phyloP scores from a whole-genome alignment of 2,797 vertebrate genomes.

The Phrynocephalus guinanensis region DNA sequence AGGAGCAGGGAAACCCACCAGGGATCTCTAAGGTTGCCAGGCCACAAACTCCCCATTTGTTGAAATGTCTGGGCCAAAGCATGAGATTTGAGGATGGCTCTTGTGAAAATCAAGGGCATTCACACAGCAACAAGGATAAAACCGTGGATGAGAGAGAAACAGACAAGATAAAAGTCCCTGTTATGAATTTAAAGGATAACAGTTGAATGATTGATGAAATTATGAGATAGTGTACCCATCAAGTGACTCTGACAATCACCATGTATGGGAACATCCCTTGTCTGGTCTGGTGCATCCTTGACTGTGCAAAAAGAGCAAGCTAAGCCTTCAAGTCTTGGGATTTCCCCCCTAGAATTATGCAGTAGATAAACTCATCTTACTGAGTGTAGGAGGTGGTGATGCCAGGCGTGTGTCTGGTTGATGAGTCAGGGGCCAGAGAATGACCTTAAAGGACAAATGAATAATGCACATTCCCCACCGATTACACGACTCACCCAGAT shows the following conservation, averaged over 20 bases:
- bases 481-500: slow-evolving; percentile 37
- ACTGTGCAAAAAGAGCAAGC: rapidly evolving
- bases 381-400: background rate
- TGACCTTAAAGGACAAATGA: slow-evolving; percentile 52
- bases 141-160: too few species aligned
- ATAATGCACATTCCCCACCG: slow-evolving; percentile 53
- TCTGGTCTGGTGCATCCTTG: background rate
- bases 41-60: too few species aligned
- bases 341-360: background rate
- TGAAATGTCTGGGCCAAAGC: too few species aligned
- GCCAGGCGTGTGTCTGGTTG: background rate
- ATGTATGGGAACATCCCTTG: background rate
- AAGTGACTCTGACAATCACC: background rate
- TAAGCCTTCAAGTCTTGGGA: background rate
- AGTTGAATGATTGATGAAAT: background rate
- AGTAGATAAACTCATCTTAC: background rate
- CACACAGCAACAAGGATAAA: too few species aligned
- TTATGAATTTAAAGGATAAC: too few species aligned
- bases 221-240: background rate
- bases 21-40: too few species aligned
- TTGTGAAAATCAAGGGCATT: too few species aligned
- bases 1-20: background rate
- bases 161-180: too few species aligned
- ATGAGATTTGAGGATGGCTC: too few species aligned
- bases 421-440: slow-evolving; percentile 21